Conservation (phyloP, 2,797 vertebrate genomes). For the Otolemur crassicaudatus region DNA sequence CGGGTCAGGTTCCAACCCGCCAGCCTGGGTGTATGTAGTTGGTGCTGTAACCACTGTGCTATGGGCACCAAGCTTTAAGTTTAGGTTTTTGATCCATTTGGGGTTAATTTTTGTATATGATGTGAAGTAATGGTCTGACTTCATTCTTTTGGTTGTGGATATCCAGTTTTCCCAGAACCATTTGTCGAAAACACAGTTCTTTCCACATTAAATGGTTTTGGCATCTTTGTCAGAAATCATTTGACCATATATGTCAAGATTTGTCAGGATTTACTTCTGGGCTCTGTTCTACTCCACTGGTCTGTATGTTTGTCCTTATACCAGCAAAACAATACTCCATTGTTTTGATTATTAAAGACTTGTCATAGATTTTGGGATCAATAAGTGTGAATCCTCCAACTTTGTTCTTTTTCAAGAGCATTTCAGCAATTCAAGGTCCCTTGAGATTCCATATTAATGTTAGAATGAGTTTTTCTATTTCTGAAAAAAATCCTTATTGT, state of each 20-base stretch:
- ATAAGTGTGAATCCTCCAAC: not conserved
- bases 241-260: not conserved
- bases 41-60: no score
- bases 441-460: slow-evolving; percentile 28
- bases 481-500: not conserved
- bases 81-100: slow-evolving; percentile 8
- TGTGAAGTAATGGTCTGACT: not conserved
- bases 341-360: not conserved
- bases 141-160: not conserved
- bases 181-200: slow-evolving; percentile 15
- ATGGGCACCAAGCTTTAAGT: not conserved
- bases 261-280: not conserved
- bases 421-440: not conserved
- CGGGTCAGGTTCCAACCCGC: no score
- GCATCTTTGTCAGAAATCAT: not conserved
- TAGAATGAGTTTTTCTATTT: not conserved
- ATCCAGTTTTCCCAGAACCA: not conserved
- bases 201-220: not conserved
- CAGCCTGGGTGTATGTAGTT: no score
- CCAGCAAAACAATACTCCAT: not conserved
- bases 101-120: slow-evolving; percentile 36
- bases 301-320: not conserved
- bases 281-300: not conserved
- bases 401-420: not conserved
- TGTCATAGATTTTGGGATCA: not conserved